phyloP scores from a whole-genome alignment of 30 jellyfish, hydroid and myxozoan genomes.

The Clytia hemisphaerica region DNA sequence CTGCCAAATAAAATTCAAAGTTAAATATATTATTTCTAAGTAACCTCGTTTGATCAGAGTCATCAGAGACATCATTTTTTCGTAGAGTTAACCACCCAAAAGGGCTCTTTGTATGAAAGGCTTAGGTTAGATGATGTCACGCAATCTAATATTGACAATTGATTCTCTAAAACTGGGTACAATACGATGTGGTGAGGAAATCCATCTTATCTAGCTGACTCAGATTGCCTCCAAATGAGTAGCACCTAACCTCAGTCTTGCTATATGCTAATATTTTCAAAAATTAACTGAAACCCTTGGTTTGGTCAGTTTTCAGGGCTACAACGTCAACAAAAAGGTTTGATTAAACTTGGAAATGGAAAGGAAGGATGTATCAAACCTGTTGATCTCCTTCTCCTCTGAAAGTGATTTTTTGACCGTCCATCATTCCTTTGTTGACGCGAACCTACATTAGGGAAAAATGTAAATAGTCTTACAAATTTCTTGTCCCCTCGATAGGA shows the following conservation, averaged over 20 bases:
- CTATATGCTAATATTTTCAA: too few species aligned
- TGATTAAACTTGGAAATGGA: not conserved
- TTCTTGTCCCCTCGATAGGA: too few species aligned
- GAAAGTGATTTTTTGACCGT: slow-evolving; percentile 72
- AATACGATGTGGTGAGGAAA: too few species aligned
- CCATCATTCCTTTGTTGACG: slow-evolving; percentile 94
- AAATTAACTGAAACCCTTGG: not conserved
- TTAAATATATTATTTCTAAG: not conserved
- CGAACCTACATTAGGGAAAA: slow-evolving; percentile 46
- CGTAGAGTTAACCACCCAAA: not conserved
- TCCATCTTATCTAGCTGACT: too few species aligned
- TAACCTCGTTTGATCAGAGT: not conserved
- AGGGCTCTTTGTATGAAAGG: too few species aligned
- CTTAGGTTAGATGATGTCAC: too few species aligned
- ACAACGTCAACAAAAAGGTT: not conserved
- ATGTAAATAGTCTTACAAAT: not conserved
- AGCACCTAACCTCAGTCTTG: too few species aligned
- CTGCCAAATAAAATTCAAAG: slow-evolving; percentile 27
- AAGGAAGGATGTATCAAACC: slow-evolving; percentile 23
- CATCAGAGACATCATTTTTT: not conserved
- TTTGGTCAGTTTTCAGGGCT: not conserved
- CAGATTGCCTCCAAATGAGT: too few species aligned
- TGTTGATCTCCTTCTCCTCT: slow-evolving; percentile 98
- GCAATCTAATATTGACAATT: too few species aligned
- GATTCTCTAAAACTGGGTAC: too few species aligned